phyloP scores from a whole-genome alignment of 1,140 invertebrate genomes.

The Papilio xuthus region DNA sequence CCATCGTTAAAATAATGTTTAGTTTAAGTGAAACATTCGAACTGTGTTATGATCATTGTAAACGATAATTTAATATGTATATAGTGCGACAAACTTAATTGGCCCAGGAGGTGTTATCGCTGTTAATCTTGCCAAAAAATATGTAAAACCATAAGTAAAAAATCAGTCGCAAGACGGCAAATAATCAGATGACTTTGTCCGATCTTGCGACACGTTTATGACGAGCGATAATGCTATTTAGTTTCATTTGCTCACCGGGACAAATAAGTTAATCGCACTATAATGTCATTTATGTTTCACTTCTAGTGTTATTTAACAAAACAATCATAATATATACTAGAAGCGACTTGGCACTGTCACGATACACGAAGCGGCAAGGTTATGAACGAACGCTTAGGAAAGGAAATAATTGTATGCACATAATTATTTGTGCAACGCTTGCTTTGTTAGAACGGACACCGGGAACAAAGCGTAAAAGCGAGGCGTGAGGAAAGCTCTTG shows the following conservation, averaged over 20 bases:
- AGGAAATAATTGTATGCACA: slow-evolving; percentile 79
- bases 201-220: too few relatives aligned
- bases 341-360: slow-evolving; percentile 10
- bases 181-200: too few relatives aligned
- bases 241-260: too few relatives aligned
- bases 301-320: background rate
- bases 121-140: too few relatives aligned
- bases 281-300: background rate
- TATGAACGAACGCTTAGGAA: slow-evolving; percentile 66
- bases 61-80: slow-evolving; percentile 27
- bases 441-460: slow-evolving; percentile 68
- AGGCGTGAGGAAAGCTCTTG: slow-evolving; percentile 45
- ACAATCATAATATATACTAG: background rate
- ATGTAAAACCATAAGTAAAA: too few relatives aligned
- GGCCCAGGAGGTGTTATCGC: too few relatives aligned
- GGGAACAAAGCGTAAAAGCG: slow-evolving; percentile 53
- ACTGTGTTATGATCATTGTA: background rate
- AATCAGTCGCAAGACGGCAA: too few relatives aligned
- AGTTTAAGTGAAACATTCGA: slow-evolving; percentile 16
- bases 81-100: background rate
- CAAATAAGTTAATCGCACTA: too few relatives aligned
- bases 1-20: slow-evolving; percentile 36
- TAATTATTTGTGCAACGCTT: slow-evolving; percentile 76
- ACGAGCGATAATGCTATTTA: too few relatives aligned
- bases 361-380: slow-evolving; percentile 43